A percentile compares a stretch with the other conserved stretches of the same genome.
Evolutionary conservation across 2,888 invertebrate species (phyloP).

Genomic region (Melipona beecheii): DNA sequence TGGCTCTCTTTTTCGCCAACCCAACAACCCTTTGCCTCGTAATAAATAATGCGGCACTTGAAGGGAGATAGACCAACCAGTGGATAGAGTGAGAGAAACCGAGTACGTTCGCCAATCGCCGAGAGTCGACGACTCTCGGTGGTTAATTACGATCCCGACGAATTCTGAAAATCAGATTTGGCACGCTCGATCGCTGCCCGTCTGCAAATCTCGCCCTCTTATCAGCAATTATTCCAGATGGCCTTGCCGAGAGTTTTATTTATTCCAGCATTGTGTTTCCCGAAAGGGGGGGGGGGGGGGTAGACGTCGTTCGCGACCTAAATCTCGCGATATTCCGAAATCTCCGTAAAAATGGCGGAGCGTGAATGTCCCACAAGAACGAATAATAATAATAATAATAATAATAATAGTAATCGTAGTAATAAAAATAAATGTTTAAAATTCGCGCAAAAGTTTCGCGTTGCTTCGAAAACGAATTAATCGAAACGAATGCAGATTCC

Average conservation of each 20-base stretch:
- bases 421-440: not conserved
- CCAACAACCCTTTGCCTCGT: slow-evolving; percentile 66
- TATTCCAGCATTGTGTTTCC: not conserved
- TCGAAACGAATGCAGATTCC: slow-evolving; percentile 16
- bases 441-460: not conserved
- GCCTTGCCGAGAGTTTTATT: slow-evolving; percentile 6
- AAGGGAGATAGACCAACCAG: slow-evolving; percentile 40
- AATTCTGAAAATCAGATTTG: slow-evolving; percentile 54
- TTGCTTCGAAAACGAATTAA: not conserved
- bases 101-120: slow-evolving; percentile 44
- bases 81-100: slow-evolving; percentile 29
- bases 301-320: not conserved
- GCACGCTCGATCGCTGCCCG: slow-evolving; percentile 33
- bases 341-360: not conserved
- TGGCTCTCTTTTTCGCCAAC: slow-evolving; percentile 27
- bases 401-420: too few species aligned
- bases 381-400: too few species aligned
- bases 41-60: slow-evolving; percentile 72
- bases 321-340: not conserved
- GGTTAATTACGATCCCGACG: slow-evolving; percentile 62
- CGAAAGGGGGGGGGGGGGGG: not conserved
- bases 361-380: not conserved
- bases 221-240: not conserved
- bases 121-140: slow-evolving; percentile 22
- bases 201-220: slow-evolving; percentile 10